These are phyloP conservation scores for Leuciscus waleckii DNA, from an alignment of 2,797 vertebrate species.

Conservation along the genomic window DNA sequence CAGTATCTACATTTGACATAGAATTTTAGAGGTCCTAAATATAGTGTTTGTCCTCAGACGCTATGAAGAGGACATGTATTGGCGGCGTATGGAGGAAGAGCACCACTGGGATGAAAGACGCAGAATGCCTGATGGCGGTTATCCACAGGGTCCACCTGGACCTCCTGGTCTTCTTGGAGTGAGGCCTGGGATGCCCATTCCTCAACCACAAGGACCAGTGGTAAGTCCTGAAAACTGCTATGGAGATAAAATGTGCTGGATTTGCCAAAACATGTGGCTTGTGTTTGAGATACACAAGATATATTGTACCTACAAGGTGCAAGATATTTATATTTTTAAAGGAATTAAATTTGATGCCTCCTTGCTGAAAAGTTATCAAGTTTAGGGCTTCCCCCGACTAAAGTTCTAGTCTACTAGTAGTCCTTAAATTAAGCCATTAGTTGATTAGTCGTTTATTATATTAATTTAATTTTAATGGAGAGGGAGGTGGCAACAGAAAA, in stretches of 20 bases:
- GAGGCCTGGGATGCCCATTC: conserved; percentile 91
- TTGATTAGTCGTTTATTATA: too few relatives aligned
- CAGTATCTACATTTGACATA: too few relatives aligned
- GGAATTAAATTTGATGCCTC: too few relatives aligned
- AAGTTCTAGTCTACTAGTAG: not conserved
- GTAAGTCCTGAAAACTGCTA: conserved; percentile 74
- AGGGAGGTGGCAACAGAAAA: too few relatives aligned
- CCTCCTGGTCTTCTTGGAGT: conserved; percentile 93
- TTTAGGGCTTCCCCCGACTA: not conserved
- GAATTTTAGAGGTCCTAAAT: not conserved
- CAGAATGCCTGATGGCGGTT: conserved; percentile 91
- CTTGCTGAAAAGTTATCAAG: not conserved
- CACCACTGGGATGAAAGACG: conserved; percentile 98
- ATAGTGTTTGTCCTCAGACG: conserved; percentile 75
- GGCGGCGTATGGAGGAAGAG: conserved; percentile 97
- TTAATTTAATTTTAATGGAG: too few relatives aligned
- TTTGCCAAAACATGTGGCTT: not conserved
- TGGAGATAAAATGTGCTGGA: not conserved
- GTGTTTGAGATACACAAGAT: not conserved
- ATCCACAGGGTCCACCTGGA: conserved; percentile 91
- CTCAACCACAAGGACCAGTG: conserved; percentile 92
- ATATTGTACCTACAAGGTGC: too few relatives aligned
- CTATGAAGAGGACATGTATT: conserved; percentile 99
- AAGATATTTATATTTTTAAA: too few relatives aligned
- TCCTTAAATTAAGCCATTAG: too few relatives aligned